Percentiles rank a stretch among this genome's conserved stretches.
Evolutionary conservation across 2,113 vertebrate genomes (phyloP).

Genomic region (Leptobrachium leishanense): DNA sequence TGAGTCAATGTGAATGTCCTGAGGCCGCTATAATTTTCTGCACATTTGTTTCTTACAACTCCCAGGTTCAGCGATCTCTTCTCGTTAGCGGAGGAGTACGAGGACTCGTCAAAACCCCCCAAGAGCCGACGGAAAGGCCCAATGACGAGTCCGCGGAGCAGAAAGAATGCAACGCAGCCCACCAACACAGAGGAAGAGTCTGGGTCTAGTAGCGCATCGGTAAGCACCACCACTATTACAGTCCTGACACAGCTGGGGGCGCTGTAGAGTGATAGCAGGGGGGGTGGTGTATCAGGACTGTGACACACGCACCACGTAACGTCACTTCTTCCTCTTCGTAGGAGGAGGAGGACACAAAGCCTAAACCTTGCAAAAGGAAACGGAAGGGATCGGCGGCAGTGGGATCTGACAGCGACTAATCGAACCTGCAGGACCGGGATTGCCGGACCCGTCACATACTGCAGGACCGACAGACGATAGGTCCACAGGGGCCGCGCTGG

Average conservation of each 20-base stretch:
- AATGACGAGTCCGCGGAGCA: constrained; percentile 79
- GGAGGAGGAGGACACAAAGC: constrained; percentile 93
- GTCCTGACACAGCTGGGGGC: too few relatives aligned
- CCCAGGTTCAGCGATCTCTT: constrained; percentile 90
- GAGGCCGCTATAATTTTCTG: too few relatives aligned
- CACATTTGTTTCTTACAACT: too few relatives aligned
- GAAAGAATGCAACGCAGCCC: constrained; percentile 80
- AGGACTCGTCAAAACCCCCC: constrained; percentile 84
- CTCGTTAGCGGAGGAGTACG: constrained; percentile 87
- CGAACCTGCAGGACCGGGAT: too few relatives aligned
- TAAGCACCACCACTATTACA: constrained; percentile 53
- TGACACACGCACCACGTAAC: background rate
- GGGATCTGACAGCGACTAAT: constrained; percentile 93
- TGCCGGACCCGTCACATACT: too few relatives aligned
- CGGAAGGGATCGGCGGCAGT: constrained; percentile 88
- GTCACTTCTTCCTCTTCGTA: constrained; percentile 43
- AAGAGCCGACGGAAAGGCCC: constrained; percentile 87
- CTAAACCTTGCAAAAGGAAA: constrained; percentile 89
- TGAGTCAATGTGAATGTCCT: too few relatives aligned
- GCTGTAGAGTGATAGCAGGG: background rate
- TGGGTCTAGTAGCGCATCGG: constrained; percentile 84
- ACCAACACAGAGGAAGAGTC: constrained; percentile 87
- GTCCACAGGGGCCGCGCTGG: background rate
- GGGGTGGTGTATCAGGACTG: too few relatives aligned
- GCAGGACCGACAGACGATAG: background rate